Evolutionary conservation across 2,888 invertebrate species (phyloP).

Genomic region (Synanthedon vespiformis): DNA sequence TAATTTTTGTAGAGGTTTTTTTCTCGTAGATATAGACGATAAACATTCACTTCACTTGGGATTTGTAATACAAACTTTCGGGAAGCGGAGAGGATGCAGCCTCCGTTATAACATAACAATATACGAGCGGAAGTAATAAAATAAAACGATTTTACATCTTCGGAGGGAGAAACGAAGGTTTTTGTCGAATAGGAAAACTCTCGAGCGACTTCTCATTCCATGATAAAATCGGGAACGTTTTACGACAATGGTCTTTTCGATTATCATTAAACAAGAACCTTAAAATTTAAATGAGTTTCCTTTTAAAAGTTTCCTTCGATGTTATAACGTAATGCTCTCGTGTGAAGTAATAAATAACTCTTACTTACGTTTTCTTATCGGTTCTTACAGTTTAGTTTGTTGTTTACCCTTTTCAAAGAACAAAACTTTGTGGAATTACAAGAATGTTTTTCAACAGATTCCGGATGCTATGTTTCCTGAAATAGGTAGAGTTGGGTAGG

Average conservation of each 20-base stretch:
- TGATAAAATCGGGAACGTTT: conserved; percentile 69
- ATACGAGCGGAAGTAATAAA: conserved; percentile 68
- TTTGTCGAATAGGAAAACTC: conserved; percentile 67
- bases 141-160: conserved; percentile 71
- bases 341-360: too few species aligned
- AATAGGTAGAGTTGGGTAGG: too few species aligned
- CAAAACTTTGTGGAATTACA: neutral
- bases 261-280: conserved; percentile 66
- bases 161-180: conserved; percentile 62
- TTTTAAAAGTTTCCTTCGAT: neutral
- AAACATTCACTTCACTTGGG: conserved; percentile 27
- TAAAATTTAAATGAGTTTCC: conserved; percentile 34
- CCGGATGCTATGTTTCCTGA: too few species aligned
- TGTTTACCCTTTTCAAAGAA: neutral
- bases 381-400: neutral
- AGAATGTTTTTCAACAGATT: too few species aligned
- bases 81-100: conserved; percentile 37
- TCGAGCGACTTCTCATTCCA: conserved; percentile 65
- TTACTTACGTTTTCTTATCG: too few species aligned
- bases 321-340: neutral
- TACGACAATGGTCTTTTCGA: conserved; percentile 68
- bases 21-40: conserved; percentile 2
- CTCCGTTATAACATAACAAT: conserved; percentile 60
- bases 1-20: too few species aligned
- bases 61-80: conserved; percentile 39